phyloP scores from a whole-genome alignment of 2,888 invertebrate genomes.

The Campoplex capitator region DNA sequence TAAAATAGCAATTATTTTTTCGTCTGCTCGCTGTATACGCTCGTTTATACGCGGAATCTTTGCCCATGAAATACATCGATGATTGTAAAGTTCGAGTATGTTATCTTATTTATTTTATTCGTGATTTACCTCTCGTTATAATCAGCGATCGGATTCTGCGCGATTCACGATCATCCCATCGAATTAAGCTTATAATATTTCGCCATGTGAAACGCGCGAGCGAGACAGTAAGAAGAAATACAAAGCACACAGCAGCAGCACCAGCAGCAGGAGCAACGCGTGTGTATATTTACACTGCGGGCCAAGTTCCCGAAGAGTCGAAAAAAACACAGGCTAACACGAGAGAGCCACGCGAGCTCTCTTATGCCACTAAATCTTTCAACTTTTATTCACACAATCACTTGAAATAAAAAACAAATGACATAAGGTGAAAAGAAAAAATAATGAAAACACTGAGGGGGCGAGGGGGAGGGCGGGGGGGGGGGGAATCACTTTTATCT shows the following conservation, averaged over 20 bases:
- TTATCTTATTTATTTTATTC: neutral
- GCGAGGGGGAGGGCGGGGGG: neutral
- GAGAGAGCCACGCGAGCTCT: neutral
- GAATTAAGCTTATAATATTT: conserved; percentile 24
- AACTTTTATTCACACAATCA: conserved; percentile 5
- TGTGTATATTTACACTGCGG: conserved; percentile 30
- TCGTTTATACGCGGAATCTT: neutral
- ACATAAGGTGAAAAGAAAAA: conserved; percentile 26
- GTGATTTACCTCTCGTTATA: conserved; percentile 32
- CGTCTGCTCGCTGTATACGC: conserved; percentile 7
- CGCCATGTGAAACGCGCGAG: conserved; percentile 9
- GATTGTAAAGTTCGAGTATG: conserved; percentile 15
- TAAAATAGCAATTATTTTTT: conserved; percentile 47
- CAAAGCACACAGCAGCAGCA: neutral
- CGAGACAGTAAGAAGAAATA: neutral
- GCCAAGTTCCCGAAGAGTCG: neutral
- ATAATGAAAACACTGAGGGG: conserved; percentile 25
- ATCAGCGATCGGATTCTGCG: conserved; percentile 23
- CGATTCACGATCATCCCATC: conserved; percentile 33
- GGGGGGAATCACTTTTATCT: conserved; percentile 18
- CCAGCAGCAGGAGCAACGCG: conserved; percentile 3
- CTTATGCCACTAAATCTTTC: neutral
- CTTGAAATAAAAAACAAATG: conserved; percentile 4
- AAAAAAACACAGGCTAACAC: neutral
- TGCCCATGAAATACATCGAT: conserved; percentile 15